Conservation (phyloP, 2,113 vertebrate genomes). For the Callopanchax toddi region DNA sequence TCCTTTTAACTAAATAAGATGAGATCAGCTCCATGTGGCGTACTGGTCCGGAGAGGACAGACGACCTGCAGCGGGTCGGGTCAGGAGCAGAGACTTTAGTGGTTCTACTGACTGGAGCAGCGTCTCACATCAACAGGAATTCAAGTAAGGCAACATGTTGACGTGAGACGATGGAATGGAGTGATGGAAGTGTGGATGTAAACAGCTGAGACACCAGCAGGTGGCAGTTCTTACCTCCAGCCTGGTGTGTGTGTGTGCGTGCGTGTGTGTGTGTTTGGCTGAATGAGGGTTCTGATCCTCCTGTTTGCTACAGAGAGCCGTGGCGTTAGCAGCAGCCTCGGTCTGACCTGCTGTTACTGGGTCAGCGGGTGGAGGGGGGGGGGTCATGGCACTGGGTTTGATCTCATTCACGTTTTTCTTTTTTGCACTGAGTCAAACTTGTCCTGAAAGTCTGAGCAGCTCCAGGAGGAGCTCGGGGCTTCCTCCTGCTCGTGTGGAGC, state of each 20-base stretch:
- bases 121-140: neutral
- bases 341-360: too few relatives aligned
- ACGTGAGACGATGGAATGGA: conserved; percentile 61
- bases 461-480: conserved; percentile 10
- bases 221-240: conserved; percentile 76
- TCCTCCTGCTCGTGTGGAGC: conserved; percentile 30
- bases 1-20: too few relatives aligned
- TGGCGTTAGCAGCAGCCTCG: too few relatives aligned
- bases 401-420: conserved; percentile 13
- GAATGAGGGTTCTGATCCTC: too few relatives aligned
- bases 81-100: neutral
- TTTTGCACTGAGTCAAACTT: conserved; percentile 16
- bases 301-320: neutral
- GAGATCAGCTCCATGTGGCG: too few relatives aligned
- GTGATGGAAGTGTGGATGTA: conserved; percentile 23
- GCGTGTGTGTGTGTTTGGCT: neutral
- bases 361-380: neutral
- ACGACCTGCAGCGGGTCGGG: too few relatives aligned
- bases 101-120: neutral
- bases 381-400: conserved; percentile 53
- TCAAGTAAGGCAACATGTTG: conserved; percentile 80
- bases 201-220: conserved; percentile 44
- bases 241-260: conserved; percentile 21
- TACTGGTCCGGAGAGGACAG: too few relatives aligned
- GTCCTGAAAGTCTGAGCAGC: neutral